Percentiles rank a stretch among this genome's conserved stretches.
phyloP scores from a whole-genome alignment of 1,140 invertebrate genomes.

The Ceratitis capitata region DNA sequence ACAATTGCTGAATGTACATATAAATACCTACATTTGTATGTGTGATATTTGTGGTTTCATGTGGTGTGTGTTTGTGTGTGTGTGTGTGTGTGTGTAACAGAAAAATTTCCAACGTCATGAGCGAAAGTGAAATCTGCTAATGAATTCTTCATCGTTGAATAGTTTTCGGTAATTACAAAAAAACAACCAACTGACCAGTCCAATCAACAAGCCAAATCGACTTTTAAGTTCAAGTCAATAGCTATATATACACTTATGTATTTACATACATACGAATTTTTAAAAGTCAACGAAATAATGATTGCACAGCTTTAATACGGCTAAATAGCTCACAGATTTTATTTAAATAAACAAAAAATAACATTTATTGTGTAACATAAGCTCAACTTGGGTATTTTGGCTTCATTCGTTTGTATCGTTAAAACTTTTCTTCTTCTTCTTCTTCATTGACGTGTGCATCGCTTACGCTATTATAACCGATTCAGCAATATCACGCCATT shows the following conservation, averaged over 20 bases:
- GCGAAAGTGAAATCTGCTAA: constrained; percentile 65
- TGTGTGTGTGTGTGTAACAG: background rate
- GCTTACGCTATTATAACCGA: too few relatives aligned
- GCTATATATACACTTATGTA: too few relatives aligned
- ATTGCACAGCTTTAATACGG: too few relatives aligned
- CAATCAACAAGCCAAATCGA: constrained; percentile 18
- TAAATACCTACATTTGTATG: background rate
- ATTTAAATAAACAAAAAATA: too few relatives aligned
- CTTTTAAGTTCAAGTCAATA: constrained; percentile 2
- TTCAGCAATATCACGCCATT: too few relatives aligned
- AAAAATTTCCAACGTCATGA: constrained; percentile 49
- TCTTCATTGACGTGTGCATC: too few relatives aligned
- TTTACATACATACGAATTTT: background rate
- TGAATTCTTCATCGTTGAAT: constrained; percentile 65
- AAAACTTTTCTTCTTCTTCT: too few relatives aligned
- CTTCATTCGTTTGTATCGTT: too few relatives aligned
- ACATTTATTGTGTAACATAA: too few relatives aligned
- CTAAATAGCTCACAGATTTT: too few relatives aligned
- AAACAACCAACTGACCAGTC: background rate
- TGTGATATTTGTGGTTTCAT: background rate
- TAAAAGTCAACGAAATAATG: too few relatives aligned
- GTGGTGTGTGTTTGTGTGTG: background rate
- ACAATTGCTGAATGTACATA: background rate
- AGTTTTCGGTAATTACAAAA: constrained; percentile 62
- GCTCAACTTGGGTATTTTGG: too few relatives aligned